Evolutionary conservation across 1,140 invertebrate genomes (phyloP).

Genomic region (Manduca sexta): DNA sequence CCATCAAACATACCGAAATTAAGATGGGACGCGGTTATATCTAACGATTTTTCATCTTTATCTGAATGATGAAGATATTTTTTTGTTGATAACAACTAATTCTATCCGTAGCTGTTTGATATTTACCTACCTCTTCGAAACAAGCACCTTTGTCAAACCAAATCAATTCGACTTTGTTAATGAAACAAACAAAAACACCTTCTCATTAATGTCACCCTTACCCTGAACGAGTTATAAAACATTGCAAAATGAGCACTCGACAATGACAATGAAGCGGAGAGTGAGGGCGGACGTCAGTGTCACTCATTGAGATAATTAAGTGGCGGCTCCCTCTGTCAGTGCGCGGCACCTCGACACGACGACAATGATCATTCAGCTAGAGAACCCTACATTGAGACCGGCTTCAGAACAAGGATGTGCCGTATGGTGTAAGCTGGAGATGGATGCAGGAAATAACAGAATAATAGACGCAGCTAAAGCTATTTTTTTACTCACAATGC

Average conservation of each 20-base stretch:
- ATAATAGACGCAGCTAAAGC: too few species aligned
- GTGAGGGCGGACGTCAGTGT: constrained; percentile 22
- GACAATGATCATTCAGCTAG: constrained; percentile 45
- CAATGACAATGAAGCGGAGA: constrained; percentile 22
- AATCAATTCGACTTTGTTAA: too few species aligned
- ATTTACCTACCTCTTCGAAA: too few species aligned
- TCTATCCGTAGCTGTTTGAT: too few species aligned
- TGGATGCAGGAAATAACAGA: neutral
- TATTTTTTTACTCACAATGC: too few species aligned
- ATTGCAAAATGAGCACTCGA: constrained; percentile 23
- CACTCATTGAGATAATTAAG: constrained; percentile 38
- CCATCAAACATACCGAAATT: constrained; percentile 58
- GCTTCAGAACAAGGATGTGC: constrained; percentile 19
- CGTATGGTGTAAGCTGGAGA: constrained; percentile 9
- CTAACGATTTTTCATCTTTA: constrained; percentile 38
- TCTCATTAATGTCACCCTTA: too few species aligned
- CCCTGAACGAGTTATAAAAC: constrained; percentile 23
- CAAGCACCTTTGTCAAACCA: too few species aligned
- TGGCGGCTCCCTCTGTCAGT: constrained; percentile 21
- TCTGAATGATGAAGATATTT: constrained; percentile 46
- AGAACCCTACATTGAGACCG: constrained; percentile 31
- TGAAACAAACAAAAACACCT: too few species aligned
- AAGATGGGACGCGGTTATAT: constrained; percentile 38
- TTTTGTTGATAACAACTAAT: constrained; percentile 46
- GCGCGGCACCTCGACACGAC: constrained; percentile 19